Conservation (phyloP, 2,797 vertebrate genomes). For the Enoplosus armatus region DNA sequence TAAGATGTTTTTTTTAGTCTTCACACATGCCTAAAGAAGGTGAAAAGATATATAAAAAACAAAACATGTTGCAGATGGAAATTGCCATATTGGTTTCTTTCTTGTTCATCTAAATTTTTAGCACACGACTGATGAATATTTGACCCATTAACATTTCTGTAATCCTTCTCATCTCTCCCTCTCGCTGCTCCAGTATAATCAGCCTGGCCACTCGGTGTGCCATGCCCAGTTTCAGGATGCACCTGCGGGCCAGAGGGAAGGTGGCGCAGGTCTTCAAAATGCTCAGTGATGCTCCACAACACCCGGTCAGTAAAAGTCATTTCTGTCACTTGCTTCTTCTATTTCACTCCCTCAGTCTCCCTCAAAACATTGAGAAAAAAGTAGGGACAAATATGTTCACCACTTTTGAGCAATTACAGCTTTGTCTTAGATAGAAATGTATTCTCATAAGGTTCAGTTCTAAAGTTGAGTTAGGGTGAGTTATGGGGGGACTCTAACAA, state of each 20-base stretch:
- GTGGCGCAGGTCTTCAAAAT: conserved; percentile 99
- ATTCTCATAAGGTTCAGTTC: background rate
- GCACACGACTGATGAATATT: conserved; percentile 3
- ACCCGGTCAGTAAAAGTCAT: conserved; percentile 87
- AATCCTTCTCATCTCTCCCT: background rate
- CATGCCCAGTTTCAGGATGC: conserved; percentile 99
- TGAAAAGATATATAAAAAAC: background rate
- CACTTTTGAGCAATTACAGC: no score
- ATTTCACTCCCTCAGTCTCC: background rate
- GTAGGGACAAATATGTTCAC: background rate
- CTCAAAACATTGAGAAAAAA: background rate
- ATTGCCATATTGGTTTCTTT: conserved; percentile 19
- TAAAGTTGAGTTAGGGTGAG: background rate
- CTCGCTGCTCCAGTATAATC: conserved; percentile 90
- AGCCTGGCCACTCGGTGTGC: conserved; percentile 98
- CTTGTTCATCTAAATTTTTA: background rate
- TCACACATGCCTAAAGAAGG: background rate
- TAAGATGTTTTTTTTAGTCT: conserved; percentile 13
- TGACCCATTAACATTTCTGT: conserved; percentile 1
- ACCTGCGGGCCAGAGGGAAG: conserved; percentile 96
- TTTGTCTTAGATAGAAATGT: background rate
- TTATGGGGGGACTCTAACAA: no score
- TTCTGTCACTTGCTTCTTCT: background rate
- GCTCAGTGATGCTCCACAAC: conserved; percentile 96
- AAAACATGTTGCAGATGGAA: background rate